phyloP scores from a whole-genome alignment of 2,797 vertebrate species.

The Muscicapa comitata region DNA sequence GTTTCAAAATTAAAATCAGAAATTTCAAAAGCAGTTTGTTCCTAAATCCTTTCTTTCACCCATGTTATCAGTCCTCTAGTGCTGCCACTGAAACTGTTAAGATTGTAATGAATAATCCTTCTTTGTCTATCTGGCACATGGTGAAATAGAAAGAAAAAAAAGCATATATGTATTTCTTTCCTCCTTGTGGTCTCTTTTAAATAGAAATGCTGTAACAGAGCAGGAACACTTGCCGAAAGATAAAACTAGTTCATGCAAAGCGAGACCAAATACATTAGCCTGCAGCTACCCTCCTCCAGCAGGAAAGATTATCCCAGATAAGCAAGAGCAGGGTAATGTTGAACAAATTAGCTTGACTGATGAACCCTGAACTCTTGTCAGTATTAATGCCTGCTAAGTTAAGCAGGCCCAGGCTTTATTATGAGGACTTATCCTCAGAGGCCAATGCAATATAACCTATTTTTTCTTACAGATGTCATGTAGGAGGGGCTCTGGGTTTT shows the following conservation, averaged over 20 bases:
- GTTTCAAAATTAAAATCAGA: background rate
- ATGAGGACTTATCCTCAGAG: conserved; percentile 17
- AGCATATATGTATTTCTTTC: accelerated
- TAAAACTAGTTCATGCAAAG: background rate
- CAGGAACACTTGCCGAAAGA: background rate
- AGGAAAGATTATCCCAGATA: conserved; percentile 51
- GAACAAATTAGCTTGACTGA: conserved; percentile 56
- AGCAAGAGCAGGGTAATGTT: conserved; percentile 43
- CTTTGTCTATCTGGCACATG: background rate
- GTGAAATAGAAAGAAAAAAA: background rate
- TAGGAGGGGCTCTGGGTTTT: background rate
- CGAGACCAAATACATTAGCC: background rate
- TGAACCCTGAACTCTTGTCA: conserved; percentile 45
- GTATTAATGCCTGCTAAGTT: conserved; percentile 36
- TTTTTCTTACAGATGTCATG: background rate
- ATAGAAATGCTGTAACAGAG: background rate
- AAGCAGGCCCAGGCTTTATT: conserved; percentile 37
- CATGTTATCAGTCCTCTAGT: background rate
- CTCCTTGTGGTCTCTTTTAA: background rate
- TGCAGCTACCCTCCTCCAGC: background rate
- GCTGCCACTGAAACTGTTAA: background rate
- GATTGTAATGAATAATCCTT: background rate
- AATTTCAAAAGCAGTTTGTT: background rate
- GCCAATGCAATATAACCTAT: background rate
- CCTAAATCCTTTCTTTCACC: background rate